Base-by-base conservation (phyloP, 2,888 invertebrate species). In the Phytoseiulus persimilis region DNA sequence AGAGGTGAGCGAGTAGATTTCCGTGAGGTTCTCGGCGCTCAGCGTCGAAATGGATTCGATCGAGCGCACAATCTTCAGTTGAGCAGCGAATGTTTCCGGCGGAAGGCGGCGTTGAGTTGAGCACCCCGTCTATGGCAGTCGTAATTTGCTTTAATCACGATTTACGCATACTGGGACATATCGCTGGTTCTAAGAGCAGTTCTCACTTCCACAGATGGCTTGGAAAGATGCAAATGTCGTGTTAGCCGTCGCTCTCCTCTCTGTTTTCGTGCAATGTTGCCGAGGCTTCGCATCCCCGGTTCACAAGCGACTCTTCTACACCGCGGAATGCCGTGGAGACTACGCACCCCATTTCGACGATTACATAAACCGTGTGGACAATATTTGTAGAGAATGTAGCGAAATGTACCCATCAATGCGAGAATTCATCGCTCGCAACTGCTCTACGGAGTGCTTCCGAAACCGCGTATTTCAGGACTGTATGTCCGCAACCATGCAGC, bases 331-430 rank as follows among this genome's bases (percentile, higher is more conserved):
- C n/a, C 87, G 87, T 6, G 87, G 87, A 23, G n/a, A 33, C 6
- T 87, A 87, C 33, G 87, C 87, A 0, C 87, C 87, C 6, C 87
- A 87, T 33, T 87, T 87, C 87, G 32, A 87, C 87, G 87, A n/a
- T 33, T 87, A 87, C 32, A 33, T 87, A 0, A 87, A 23, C 23
- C 87, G 87, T 32, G 33, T 87, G 87, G 39, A 87, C 33, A 87
- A 32, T 28, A 87, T 87, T 45, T 87, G 87, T n/a, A 87, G 45
- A 45, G 87, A 87, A 31, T 87, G 87, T 33, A 45, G 39, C 87
- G 87, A 87, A 5, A 87, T 87, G 87, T 87, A 87, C 33, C 87
- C 87, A 11, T n/a, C 28, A 33, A 87, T 87, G 87, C 31, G 87
- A n/a, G 33, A 87, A 0, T 87, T 87, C 87, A 87, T 87, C n/a